Evolutionary conservation across 2,888 invertebrate species (phyloP).

Genomic region (Poecilobothrus nobilitatus): DNA sequence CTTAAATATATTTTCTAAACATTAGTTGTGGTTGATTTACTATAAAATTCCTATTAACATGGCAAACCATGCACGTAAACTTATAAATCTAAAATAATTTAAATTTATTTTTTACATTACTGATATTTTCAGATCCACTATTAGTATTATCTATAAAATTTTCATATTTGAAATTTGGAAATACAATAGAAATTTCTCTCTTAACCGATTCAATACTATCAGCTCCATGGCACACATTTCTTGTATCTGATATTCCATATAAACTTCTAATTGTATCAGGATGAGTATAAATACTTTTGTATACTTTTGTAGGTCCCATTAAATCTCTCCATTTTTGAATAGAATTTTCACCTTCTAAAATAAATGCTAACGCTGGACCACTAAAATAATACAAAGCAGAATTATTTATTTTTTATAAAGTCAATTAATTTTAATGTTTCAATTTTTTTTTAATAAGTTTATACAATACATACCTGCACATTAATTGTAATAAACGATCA

Average conservation of each 20-base stretch:
- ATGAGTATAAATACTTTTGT: conserved; percentile 64
- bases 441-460: conserved; percentile 11
- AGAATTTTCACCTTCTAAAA: conserved; percentile 68
- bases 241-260: conserved; percentile 86
- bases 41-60: no score
- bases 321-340: conserved; percentile 71
- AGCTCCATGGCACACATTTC: conserved; percentile 92
- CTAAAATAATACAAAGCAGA: conserved; percentile 44
- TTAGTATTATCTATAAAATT: not conserved
- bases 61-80: no score
- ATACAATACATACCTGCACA: conserved; percentile 56
- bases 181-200: conserved; percentile 73
- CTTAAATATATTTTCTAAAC: no score
- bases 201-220: conserved; percentile 63
- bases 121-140: no score
- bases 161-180: conserved; percentile 60
- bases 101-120: no score
- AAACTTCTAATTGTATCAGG: conserved; percentile 72
- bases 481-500: conserved; percentile 69
- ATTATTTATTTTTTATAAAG: not conserved
- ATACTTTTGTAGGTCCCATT: conserved; percentile 87
- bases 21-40: no score
- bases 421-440: conserved; percentile 17
- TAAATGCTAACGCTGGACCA: conserved; percentile 72
- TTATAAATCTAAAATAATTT: no score